Conservation (phyloP, 2,888 invertebrate genomes). For the Cataglyphis livida region DNA sequence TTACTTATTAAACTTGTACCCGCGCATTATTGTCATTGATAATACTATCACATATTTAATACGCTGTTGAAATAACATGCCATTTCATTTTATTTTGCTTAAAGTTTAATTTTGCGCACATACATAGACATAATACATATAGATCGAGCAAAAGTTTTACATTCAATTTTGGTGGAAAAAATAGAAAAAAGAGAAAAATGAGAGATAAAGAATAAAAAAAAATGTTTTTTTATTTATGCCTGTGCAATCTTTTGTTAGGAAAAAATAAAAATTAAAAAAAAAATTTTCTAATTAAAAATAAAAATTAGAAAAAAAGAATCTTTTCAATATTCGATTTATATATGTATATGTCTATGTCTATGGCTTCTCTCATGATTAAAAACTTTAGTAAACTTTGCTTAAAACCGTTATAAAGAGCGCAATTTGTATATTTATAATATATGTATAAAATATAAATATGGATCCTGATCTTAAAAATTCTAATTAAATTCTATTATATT, state of each 20-base stretch:
- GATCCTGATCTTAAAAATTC: background rate
- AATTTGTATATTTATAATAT: slow-evolving; percentile 15
- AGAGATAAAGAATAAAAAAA: background rate
- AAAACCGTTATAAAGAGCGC: background rate
- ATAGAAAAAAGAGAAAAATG: background rate
- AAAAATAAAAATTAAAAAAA: background rate
- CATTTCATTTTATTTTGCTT: background rate
- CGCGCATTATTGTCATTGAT: slow-evolving; percentile 36
- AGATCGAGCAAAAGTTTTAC: background rate
- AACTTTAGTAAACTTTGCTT: slow-evolving; percentile 10
- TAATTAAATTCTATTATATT: slow-evolving; percentile 6
- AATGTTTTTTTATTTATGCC: background rate
- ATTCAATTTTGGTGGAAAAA: background rate
- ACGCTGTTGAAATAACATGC: background rate
- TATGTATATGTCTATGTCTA: background rate
- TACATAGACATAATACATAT: background rate
- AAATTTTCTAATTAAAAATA: background rate
- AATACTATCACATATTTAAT: slow-evolving; percentile 59
- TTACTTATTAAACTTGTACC: slow-evolving; percentile 57
- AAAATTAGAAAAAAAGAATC: too few species aligned
- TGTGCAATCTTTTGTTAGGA: background rate
- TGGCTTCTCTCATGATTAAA: background rate
- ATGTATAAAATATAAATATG: slow-evolving; percentile 9
- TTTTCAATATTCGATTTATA: background rate
- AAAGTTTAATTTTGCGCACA: background rate